Evolutionary conservation across 2,888 invertebrate genomes (phyloP), one percentile per base, ranked within the genome.

Genomic region (Eurytoma californica): DNA sequence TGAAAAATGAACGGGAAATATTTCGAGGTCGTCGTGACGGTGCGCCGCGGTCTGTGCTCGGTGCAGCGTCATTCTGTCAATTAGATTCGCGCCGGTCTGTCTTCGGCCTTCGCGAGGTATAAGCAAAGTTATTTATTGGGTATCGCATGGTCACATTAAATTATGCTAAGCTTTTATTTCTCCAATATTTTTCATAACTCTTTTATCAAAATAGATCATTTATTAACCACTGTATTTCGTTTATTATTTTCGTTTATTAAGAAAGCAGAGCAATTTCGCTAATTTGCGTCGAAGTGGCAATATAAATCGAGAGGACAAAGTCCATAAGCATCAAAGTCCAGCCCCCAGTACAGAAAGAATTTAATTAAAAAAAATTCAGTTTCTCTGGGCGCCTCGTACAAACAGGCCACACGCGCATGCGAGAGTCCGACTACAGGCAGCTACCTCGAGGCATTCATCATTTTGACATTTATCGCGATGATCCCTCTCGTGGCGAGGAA

Each of bases 401-500:
- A 18, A 60, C 68, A 76, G 24, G 63, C 39, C 53, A 14, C 30
- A 18, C 12, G 47, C 24, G 20, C 24, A 1, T 3, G 14, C 14
- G 18, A 20, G 18, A n/a, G 18, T 3, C 18, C 16, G 12, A 49
- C 7, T 14, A 18, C 60, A 28, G 13, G 7, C 61, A 13, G 24
- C 51, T 55, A 39, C 57, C 58, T 28, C 39, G 53, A 39, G 49
- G 39, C 63, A 77, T 79, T 74, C 70, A 74, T 79, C 76, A 79
- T 73, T 61, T 60, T 69, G 77, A 81, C 76, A 79, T 81, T 81
- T 70, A 81, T 79, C 79, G 73, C 14, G 60, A 67, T 57, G 53
- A 73, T 73, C 72, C 58, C 58, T 30, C 39, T 49, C 14, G 13
- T 4, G 61, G 16, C 55, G 55, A 28, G 72, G 55, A 69, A 61